These are phyloP conservation scores for Trachymyrmex septentrionalis DNA, from an alignment of 1,140 invertebrate species.

Conservation along the genomic window DNA sequence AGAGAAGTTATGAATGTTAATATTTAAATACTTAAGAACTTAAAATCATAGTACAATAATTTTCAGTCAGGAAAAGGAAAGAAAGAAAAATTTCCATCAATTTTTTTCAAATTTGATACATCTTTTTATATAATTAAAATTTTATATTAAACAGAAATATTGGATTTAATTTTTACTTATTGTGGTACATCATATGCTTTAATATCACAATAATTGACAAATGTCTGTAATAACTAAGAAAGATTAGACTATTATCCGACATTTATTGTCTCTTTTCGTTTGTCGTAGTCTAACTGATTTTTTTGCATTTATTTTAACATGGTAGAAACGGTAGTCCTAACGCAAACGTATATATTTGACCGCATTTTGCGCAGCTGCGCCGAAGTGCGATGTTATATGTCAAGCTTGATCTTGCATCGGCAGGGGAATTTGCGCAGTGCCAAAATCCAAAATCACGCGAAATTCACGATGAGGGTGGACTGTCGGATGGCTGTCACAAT, in stretches of 20 bases:
- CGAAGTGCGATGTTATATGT: constrained; percentile 63
- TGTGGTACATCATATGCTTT: neutral
- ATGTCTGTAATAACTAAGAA: neutral
- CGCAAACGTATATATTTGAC: constrained; percentile 23
- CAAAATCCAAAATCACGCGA: constrained; percentile 69
- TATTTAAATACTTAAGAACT: neutral
- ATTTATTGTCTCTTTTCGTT: neutral
- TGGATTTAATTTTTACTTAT: neutral
- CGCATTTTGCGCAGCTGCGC: constrained; percentile 49
- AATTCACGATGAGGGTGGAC: constrained; percentile 51
- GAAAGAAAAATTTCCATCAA: neutral
- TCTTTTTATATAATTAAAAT: neutral
- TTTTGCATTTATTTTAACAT: constrained; percentile 17
- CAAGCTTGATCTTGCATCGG: constrained; percentile 68
- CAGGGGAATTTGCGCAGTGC: constrained; percentile 41
- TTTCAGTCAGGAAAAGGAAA: neutral
- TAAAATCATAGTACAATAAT: neutral
- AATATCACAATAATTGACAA: neutral
- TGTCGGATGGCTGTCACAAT: constrained; percentile 74
- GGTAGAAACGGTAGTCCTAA: neutral
- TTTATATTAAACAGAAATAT: neutral
- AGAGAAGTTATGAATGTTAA: neutral
- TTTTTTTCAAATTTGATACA: neutral
- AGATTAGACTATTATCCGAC: neutral
- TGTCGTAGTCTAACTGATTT: neutral